Base-by-base conservation (phyloP, 2,797 vertebrate species). In the Mormyrus hasselquistii region DNA sequence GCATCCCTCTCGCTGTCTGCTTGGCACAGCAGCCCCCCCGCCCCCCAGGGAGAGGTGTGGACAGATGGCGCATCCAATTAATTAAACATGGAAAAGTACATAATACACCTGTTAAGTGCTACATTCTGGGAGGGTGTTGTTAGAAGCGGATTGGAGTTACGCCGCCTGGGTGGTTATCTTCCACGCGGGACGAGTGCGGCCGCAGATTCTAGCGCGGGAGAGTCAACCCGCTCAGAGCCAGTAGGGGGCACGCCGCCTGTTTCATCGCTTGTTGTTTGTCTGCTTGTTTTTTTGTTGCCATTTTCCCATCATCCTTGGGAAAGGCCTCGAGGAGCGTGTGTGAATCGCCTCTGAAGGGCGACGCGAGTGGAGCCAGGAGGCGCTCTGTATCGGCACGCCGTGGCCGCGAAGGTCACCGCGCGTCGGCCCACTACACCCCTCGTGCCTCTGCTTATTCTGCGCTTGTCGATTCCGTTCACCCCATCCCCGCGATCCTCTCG, bases 31-130 rank as follows among this genome's bases (percentile, higher is more conserved):
- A 41, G 22, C 19, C 55, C 14, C 38, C 41, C 55, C 5, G 1
- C 41, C 49, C 84, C 79, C 88, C 65, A 82, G 87, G 29, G 84
- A 59, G 65, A 88, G 62, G 65, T 65, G 69, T 90, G 90, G 89
- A 88, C 89, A 90, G 89, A 86, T 88, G 53, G 82, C 52, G 49
- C 76, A 55, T 53, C 53, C 89, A 88, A 90, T 88, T 69, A 89
- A 92, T 89, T 91, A 89, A 87, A 86, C 87, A 82, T 87, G 89
- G 88, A 47, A 88, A 89, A 89, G 90, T 89, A 91, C 91, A 91
- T 89, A 88, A 86, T 89, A 59, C 89, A 93, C 85, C 85, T 91
- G 91, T 91, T 92, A 92, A 92, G 89, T 91, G 87, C 34, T 69
- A 84, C 87, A 90, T 88, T 90, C 89, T 86, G 90, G 90, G 89